Conservation (phyloP, 2,113 vertebrate genomes). For the Mus pahari region DNA sequence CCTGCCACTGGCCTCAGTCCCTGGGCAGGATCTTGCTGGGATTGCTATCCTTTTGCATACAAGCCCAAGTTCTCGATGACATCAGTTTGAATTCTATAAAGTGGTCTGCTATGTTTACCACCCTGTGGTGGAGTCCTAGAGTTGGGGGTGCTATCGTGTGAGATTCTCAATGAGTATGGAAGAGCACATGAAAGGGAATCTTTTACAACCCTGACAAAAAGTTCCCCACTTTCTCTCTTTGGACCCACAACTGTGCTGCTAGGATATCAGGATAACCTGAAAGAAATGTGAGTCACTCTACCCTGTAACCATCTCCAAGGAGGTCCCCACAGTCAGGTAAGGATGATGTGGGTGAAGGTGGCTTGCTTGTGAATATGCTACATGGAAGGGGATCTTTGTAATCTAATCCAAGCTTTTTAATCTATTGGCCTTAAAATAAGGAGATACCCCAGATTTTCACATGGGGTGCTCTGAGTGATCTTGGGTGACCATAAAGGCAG, state of each 20-base stretch:
- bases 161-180: background rate
- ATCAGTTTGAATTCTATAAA: background rate
- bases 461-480: background rate
- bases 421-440: background rate
- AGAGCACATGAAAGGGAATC: too few species aligned
- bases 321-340: background rate
- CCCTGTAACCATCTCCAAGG: background rate
- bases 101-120: background rate
- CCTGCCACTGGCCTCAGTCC: background rate
- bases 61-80: background rate
- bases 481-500: background rate
- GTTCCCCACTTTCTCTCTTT: background rate
- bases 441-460: background rate
- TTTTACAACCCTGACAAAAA: background rate
- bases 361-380: background rate
- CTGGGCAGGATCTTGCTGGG: background rate
- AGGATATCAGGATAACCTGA: background rate
- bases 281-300: background rate
- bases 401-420: background rate
- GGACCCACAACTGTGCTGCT: too few species aligned
- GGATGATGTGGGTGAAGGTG: background rate
- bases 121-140: background rate
- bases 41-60: background rate
- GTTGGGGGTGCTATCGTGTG: too few species aligned
- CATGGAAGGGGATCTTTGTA: background rate